Percentiles rank a stretch among this genome's conserved stretches.
Conservation (phyloP, 2,797 vertebrate genomes). For the Clarias laeviceps region DNA sequence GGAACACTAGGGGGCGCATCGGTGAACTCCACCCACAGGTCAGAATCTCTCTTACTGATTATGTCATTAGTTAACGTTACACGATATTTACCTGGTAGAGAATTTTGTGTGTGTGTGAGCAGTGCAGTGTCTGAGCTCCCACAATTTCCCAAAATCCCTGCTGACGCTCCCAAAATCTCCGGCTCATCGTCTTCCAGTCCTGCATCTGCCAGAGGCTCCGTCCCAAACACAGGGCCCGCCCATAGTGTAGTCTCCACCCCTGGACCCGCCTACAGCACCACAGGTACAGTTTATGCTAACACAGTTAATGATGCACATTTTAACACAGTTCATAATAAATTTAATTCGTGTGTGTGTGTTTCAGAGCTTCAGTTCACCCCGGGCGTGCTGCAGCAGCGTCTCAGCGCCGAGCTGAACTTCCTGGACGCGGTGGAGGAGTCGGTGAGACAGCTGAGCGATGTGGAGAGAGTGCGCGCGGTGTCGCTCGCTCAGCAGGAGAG, state of each 20-base stretch:
- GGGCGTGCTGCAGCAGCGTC: slow-evolving; percentile 84
- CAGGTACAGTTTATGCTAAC: slow-evolving; percentile 6
- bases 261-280: slow-evolving; percentile 30
- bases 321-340: neutral
- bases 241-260: neutral
- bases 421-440: slow-evolving; percentile 93
- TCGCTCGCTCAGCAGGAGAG: slow-evolving; percentile 93
- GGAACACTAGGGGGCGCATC: slow-evolving; percentile 76
- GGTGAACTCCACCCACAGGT: slow-evolving; percentile 82
- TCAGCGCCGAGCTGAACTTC: slow-evolving; percentile 87
- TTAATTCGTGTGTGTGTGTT: neutral
- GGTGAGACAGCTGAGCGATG: slow-evolving; percentile 85
- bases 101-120: neutral
- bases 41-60: slow-evolving; percentile 30
- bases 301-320: neutral
- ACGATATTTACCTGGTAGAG: neutral
- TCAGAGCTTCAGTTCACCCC: slow-evolving; percentile 82
- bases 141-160: slow-evolving; percentile 60
- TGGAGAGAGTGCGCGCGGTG: slow-evolving; percentile 86
- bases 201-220: slow-evolving; percentile 21
- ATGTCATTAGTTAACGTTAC: neutral
- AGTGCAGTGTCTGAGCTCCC: slow-evolving; percentile 60
- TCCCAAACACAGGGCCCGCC: neutral
- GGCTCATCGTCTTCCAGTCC: slow-evolving; percentile 33
- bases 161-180: slow-evolving; percentile 55